Base-by-base conservation (phyloP, 37 sponge, comb jelly and placozoan species). In the Ephydatia muelleri region DNA sequence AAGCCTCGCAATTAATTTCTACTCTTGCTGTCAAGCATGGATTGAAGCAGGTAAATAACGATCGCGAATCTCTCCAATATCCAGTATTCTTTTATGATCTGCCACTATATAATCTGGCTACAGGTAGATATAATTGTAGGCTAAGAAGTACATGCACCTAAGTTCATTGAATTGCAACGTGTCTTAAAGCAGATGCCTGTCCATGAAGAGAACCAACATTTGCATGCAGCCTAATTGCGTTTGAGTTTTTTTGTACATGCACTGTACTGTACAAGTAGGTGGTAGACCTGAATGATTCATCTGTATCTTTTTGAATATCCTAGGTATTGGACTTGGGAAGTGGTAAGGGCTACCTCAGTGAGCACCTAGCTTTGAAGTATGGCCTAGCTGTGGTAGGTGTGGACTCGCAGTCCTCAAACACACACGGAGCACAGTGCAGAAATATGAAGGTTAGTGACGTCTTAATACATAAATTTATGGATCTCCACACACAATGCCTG, bases 291-390 rank as follows among this genome's bases (percentile, higher is more conserved):
- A 72, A 28, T 28, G 13, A n/a, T 26, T 72, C 16, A 35, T 30
- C 23, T 11, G 47, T 30, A 30, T 40, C 47, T 31, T 13, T 76
- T 6, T 76, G 31, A 25, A 16, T 36, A 6, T 21, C 38, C 5
- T 73, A 92, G 92, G 80, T 92, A 27, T 22, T 92, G 22, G 92
- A 92, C 40, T 25, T 92, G 22, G 92, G 92, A 0, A 92, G 92
- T 87, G 92, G 92, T 22, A 92, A 87, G 69, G 92, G 92, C 37
- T 92, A 92, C 69, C 68, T 92, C 38, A 92, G 92, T 75, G 75
- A 92, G 85, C 33, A 67, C 35, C 84, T 92, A 19, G 71, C 92
- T 65, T 35, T 83, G 49, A 36, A 27, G 13, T 73, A 83, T 22
- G 35, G 69, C n/a, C 43, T 84, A 36, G 25, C n/a, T 23, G 92